Percentiles rank a stretch among this genome's conserved stretches.
Conservation (phyloP, 2,888 invertebrate species). For the Drosophila affinis region DNA sequence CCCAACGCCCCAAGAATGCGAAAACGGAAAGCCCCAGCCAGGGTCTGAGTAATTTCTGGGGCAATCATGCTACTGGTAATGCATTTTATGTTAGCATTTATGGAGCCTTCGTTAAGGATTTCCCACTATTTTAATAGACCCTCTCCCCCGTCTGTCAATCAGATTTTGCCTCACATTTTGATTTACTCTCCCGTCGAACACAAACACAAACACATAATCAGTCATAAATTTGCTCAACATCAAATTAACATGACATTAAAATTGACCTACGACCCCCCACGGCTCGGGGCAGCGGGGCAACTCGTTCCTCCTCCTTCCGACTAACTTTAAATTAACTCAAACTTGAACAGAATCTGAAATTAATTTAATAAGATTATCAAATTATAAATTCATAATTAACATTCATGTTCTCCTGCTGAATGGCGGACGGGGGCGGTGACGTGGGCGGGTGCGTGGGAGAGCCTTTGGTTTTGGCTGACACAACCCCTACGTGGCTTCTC, state of each 20-base stretch:
- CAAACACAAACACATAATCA: constrained; percentile 10
- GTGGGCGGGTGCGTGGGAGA: constrained; percentile 4
- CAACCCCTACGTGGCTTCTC: background rate
- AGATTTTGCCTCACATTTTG: background rate
- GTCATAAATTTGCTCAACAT: constrained; percentile 49
- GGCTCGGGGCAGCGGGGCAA: background rate
- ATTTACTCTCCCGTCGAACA: background rate
- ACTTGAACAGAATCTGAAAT: constrained; percentile 74
- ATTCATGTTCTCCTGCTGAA: constrained; percentile 59
- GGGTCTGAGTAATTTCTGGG: constrained; percentile 14
- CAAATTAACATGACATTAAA: constrained; percentile 68
- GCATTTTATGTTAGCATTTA: background rate
- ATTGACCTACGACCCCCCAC: constrained; percentile 41
- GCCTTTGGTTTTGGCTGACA: background rate
- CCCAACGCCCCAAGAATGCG: background rate
- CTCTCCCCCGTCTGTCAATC: too few relatives aligned
- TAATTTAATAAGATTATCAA: constrained; percentile 80
- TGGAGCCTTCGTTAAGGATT: too few relatives aligned
- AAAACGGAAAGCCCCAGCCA: background rate
- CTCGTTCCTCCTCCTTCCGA: constrained; percentile 4
- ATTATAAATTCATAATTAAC: constrained; percentile 78
- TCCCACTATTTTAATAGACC: too few relatives aligned
- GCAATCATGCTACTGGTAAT: background rate
- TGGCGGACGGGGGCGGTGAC: background rate
- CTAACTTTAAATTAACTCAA: constrained; percentile 75